Conservation (phyloP, 2,797 vertebrate species). For the Sebastes nivosus region DNA sequence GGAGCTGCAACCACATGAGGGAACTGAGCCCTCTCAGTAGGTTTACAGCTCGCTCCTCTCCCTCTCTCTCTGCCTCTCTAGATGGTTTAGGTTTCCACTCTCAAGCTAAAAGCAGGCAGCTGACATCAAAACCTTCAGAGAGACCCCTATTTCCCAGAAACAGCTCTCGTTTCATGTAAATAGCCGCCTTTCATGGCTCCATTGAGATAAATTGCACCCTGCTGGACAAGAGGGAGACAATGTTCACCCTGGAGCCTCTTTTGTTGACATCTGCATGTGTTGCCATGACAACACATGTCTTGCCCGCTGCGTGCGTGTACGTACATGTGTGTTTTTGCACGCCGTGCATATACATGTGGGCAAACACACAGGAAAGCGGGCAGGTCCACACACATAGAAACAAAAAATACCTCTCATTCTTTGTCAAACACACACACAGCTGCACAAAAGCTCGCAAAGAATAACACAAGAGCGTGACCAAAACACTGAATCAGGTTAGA, state of each 20-base stretch:
- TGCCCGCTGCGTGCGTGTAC: not conserved
- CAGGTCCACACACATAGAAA: slow-evolving; percentile 28
- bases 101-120: slow-evolving; percentile 74
- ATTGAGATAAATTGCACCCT: slow-evolving; percentile 76
- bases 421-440: slow-evolving; percentile 27
- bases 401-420: slow-evolving; percentile 27
- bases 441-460: slow-evolving; percentile 40
- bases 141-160: slow-evolving; percentile 75
- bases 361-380: slow-evolving; percentile 26
- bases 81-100: slow-evolving; percentile 77
- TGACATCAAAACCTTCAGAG: slow-evolving; percentile 77
- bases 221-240: slow-evolving; percentile 66
- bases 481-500: slow-evolving; percentile 53
- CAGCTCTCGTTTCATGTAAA: slow-evolving; percentile 76
- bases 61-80: slow-evolving; percentile 36
- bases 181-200: slow-evolving; percentile 70
- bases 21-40: slow-evolving; percentile 59
- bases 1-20: slow-evolving; percentile 56
- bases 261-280: slow-evolving; percentile 68
- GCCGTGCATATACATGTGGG: slow-evolving; percentile 11
- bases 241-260: slow-evolving; percentile 59
- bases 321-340: slow-evolving; percentile 28
- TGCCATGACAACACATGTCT: slow-evolving; percentile 63
- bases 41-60: slow-evolving; percentile 53
- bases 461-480: slow-evolving; percentile 26